A percentile compares a stretch with the other conserved stretches of the same genome.
phyloP scores from a whole-genome alignment of 2,113 vertebrate species.

The Tachysurus fulvidraco region DNA sequence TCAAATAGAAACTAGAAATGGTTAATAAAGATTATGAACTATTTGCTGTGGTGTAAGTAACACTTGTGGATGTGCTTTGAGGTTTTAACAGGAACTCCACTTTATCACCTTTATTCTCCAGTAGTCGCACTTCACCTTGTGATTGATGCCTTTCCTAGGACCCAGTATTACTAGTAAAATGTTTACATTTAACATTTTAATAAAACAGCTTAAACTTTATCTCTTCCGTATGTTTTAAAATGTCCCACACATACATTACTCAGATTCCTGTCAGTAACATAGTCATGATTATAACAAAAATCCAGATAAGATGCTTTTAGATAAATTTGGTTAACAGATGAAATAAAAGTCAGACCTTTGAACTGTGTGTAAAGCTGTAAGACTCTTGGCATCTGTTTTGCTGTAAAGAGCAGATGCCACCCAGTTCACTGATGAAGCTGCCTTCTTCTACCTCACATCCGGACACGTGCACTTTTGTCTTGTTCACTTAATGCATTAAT shows the following conservation, averaged over 20 bases:
- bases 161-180: no score
- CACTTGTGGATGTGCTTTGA: background rate
- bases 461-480: conserved; percentile 46
- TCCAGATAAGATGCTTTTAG: background rate
- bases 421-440: conserved; percentile 40
- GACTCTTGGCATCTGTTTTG: conserved; percentile 48
- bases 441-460: conserved; percentile 44
- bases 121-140: background rate
- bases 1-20: background rate
- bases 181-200: background rate
- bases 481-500: conserved; percentile 56
- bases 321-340: background rate
- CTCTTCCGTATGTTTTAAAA: background rate
- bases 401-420: conserved; percentile 45
- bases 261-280: background rate
- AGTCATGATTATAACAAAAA: background rate
- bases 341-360: background rate
- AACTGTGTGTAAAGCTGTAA: background rate
- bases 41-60: background rate
- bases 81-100: background rate
- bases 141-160: background rate
- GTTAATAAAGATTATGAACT: background rate
- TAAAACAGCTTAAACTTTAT: background rate
- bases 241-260: background rate
- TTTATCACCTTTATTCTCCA: background rate